Evolutionary conservation across 1,140 invertebrate genomes (phyloP).

Genomic region (Andricus grossulariae): DNA sequence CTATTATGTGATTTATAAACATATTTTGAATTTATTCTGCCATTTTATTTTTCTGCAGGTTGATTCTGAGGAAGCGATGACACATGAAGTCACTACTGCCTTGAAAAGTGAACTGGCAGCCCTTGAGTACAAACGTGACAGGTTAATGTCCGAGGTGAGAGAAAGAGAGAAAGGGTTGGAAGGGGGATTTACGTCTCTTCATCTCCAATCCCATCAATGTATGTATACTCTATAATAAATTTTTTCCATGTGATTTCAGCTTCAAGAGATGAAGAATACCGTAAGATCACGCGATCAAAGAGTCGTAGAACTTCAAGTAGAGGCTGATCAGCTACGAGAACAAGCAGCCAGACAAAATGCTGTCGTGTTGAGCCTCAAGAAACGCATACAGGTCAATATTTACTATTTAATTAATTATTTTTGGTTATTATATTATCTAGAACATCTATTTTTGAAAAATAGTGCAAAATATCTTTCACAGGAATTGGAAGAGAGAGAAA

Average conservation of each 20-base stretch:
- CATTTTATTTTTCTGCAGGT: constrained; percentile 67
- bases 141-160: constrained; percentile 83
- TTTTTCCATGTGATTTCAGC: constrained; percentile 63
- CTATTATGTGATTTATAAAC: background rate
- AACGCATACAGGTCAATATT: constrained; percentile 80
- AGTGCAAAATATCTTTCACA: constrained; percentile 49
- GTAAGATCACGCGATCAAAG: constrained; percentile 81
- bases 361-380: constrained; percentile 85
- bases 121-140: constrained; percentile 87
- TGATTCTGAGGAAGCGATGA: constrained; percentile 73
- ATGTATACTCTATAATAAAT: background rate
- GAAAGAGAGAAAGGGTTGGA: background rate
- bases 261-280: constrained; percentile 81
- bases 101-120: constrained; percentile 87
- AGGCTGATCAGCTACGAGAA: constrained; percentile 84
- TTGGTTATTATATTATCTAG: background rate
- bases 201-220: background rate
- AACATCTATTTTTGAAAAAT: background rate
- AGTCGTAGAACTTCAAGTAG: constrained; percentile 81
- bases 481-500: constrained; percentile 85
- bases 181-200: no score
- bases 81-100: constrained; percentile 82
- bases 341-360: constrained; percentile 88
- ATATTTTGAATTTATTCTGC: background rate
- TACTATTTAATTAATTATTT: background rate